Conservation (phyloP, 1,140 invertebrate species). For the Nasonia longicornis region DNA sequence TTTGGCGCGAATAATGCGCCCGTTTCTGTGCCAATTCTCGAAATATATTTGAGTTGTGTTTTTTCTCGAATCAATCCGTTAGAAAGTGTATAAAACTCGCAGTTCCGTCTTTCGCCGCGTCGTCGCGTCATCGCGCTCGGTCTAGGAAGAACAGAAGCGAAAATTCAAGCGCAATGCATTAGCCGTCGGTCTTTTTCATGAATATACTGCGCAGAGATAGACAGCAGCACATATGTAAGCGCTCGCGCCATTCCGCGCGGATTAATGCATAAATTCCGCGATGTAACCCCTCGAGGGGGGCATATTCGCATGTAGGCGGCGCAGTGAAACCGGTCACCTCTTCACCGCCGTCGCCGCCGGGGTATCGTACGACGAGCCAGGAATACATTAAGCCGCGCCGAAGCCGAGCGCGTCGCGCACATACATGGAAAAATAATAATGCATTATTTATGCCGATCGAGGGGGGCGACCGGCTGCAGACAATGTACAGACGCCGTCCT, state of each 20-base stretch:
- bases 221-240: no score
- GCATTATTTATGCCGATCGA: constrained; percentile 59
- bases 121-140: not conserved
- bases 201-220: not conserved
- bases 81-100: no score
- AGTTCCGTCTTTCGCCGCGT: not conserved
- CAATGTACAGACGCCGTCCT: constrained; percentile 54
- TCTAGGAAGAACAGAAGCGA: not conserved
- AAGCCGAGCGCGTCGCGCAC: constrained; percentile 7
- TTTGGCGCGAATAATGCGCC: no score
- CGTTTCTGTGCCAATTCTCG: no score
- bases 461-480: constrained; percentile 54
- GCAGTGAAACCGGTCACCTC: constrained; percentile 18
- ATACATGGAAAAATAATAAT: constrained; percentile 56
- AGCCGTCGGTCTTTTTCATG: not conserved
- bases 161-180: not conserved
- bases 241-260: constrained; percentile 1
- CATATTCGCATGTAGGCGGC: not conserved
- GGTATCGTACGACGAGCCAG: constrained; percentile 51
- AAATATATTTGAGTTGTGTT: no score
- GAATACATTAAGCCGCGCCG: constrained; percentile 50
- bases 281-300: not conserved
- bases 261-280: constrained; percentile 37
- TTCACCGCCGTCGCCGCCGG: not conserved
- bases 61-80: no score